Percentiles rank a stretch among this genome's conserved stretches.
phyloP scores from a whole-genome alignment of 1,140 invertebrate genomes.

The Acromyrmex charruanus region DNA sequence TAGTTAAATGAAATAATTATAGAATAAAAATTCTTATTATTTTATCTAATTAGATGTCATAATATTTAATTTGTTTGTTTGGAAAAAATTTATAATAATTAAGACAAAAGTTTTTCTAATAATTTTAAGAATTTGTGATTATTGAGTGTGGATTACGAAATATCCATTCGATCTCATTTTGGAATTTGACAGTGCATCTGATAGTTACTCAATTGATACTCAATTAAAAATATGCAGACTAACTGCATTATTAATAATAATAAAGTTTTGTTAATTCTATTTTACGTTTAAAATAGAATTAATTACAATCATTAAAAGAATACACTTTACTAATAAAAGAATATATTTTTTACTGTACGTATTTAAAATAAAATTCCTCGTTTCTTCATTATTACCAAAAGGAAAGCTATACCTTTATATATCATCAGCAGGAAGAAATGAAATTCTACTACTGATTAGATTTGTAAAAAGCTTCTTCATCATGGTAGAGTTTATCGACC shows the following conservation, averaged over 20 bases:
- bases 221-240: not conserved
- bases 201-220: not conserved
- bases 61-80: conserved; percentile 19
- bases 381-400: not conserved
- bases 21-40: not conserved
- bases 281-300: not conserved
- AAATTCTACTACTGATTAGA: not conserved
- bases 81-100: not conserved
- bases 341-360: not conserved
- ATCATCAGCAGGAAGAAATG: conserved; percentile 1
- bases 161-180: not conserved
- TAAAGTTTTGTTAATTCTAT: not conserved
- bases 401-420: not conserved
- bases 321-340: not conserved
- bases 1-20: too few relatives aligned
- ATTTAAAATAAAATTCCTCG: not conserved
- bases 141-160: too few relatives aligned
- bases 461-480: not conserved
- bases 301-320: not conserved
- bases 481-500: not conserved
- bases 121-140: not conserved
- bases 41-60: not conserved
- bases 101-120: not conserved
- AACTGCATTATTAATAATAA: not conserved
- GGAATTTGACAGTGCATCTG: not conserved